Conservation (phyloP, 2,888 invertebrate species). For the Caradrina kadenii region DNA sequence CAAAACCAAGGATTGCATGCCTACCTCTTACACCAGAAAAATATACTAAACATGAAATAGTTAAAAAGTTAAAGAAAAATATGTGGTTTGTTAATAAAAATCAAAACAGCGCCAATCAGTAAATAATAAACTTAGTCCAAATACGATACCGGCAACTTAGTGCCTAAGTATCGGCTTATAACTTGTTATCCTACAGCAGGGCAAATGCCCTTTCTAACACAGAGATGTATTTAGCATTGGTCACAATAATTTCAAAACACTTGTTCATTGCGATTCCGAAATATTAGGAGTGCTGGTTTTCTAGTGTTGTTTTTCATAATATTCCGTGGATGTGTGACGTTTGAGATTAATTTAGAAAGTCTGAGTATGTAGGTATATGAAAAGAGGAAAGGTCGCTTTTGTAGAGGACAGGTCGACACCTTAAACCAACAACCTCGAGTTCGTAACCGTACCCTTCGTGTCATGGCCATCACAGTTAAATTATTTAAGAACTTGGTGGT, state of each 20-base stretch:
- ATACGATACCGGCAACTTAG: too few species aligned
- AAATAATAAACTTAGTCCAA: too few species aligned
- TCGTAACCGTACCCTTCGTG: slow-evolving; percentile 30
- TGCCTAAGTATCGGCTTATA: too few species aligned
- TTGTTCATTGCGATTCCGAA: background rate
- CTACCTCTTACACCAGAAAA: too few species aligned
- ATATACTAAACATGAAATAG: too few species aligned
- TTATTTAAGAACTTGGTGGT: slow-evolving; percentile 24
- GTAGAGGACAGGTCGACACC: background rate
- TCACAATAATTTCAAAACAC: background rate
- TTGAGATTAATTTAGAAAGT: background rate
- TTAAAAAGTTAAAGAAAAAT: too few species aligned
- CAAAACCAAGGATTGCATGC: too few species aligned
- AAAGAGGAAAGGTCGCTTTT: slow-evolving; percentile 17
- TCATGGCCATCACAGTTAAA: slow-evolving; percentile 20
- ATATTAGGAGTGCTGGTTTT: background rate
- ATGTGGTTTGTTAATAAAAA: too few species aligned
- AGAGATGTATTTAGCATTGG: background rate
- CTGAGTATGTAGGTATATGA: background rate
- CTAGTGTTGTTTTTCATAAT: background rate
- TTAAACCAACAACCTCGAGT: slow-evolving; percentile 21
- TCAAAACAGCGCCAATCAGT: too few species aligned
- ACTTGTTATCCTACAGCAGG: too few species aligned
- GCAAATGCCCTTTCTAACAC: background rate
- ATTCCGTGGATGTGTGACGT: background rate